phyloP scores from a whole-genome alignment of 2,888 invertebrate genomes.

The Linyphia triangularis region DNA sequence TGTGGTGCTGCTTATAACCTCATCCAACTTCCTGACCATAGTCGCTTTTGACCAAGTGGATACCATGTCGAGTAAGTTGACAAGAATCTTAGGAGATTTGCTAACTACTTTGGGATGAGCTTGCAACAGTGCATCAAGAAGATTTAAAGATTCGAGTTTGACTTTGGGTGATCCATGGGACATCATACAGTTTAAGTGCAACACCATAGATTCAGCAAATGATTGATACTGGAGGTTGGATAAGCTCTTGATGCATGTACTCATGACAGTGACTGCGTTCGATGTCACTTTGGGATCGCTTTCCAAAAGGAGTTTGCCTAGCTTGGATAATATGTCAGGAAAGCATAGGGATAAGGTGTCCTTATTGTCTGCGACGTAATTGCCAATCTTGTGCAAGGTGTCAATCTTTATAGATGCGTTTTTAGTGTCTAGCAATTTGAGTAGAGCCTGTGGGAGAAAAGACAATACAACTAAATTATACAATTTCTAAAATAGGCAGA shows the following conservation, averaged over 20 bases:
- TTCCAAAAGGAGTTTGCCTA: neutral
- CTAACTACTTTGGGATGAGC: neutral
- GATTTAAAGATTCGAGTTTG: neutral
- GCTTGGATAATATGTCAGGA: conserved; percentile 7
- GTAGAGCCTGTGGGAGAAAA: neutral
- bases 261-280: neutral
- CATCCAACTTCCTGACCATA: neutral
- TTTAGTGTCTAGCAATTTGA: neutral
- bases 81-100: neutral
- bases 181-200: conserved; percentile 18
- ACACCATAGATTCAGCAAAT: neutral
- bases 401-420: conserved; percentile 4
- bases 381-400: neutral
- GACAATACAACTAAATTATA: no score
- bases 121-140: neutral
- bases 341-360: neutral
- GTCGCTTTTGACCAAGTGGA: neutral
- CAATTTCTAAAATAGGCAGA: no score
- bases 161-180: neutral
- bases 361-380: neutral
- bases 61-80: conserved; percentile 20
- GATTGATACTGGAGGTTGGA: neutral
- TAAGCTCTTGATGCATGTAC: neutral
- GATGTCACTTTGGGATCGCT: neutral
- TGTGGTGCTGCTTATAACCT: neutral